Evolutionary conservation across 2,113 vertebrate species (phyloP), one percentile per base, ranked within the genome.

Genomic region (Maccullochella peelii): DNA sequence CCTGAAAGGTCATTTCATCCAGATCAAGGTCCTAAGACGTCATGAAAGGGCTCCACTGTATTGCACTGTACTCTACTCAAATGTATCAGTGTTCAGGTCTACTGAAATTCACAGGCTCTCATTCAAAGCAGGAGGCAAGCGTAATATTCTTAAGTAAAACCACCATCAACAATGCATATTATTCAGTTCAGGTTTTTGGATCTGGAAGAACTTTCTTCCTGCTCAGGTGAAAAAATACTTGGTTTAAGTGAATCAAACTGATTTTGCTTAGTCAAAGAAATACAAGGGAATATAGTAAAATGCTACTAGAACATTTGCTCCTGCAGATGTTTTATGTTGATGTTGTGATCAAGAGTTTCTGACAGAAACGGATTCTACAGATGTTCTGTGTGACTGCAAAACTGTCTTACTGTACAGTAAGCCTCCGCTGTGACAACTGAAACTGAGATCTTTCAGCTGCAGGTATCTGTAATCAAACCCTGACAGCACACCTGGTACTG

Each of bases 41-140:
- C 63, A 69, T 92, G 91, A 92, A 92, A 91, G 88, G 57, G 70
- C 77, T 82, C 63, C 42, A 80, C 74, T 92, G 86, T 92, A 36
- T 2, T 20, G 44, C 72, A 86, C 86, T 83, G 78, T 73, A 85
- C 80, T 84, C 70, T 9, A 27, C 33, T 90, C 79, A 83, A 88
- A 65, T 15, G 77, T 57, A 73, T 89, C 86, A 85, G 85, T 55
- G 88, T 79, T 87, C 59, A 62, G 40, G 75, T 71, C 40, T 0
- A 61, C 40, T 86, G 47, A 14, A 52, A 61, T 50, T 76, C 70
- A 88, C 63, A 85, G 40, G 27, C 65, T 79, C 58, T 25, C 25
- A 70, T 83, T 90, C 36, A 83, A 81, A 79, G 50, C 63, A 54
- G 71, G 63, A 65, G 33, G 0, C 33, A 14, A 42, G 71, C 52